These are phyloP conservation scores for Coronaproctus castanopsis DNA, from an alignment of 2,888 invertebrate genomes.

Conservation along the genomic window DNA sequence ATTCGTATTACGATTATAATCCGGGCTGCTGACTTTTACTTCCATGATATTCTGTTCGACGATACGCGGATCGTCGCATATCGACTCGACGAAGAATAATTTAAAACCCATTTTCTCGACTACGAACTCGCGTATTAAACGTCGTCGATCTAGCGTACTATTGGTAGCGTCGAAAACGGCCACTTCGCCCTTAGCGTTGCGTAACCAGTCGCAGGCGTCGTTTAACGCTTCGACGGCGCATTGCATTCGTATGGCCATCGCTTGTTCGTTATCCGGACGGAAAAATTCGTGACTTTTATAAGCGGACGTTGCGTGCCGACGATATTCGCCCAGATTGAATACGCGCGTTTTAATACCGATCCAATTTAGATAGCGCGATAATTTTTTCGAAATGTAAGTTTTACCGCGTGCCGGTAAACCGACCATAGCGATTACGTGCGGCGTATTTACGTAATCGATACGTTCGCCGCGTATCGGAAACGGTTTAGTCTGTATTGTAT, in stretches of 20 bases:
- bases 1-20: constrained; percentile 86
- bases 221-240: constrained; percentile 85
- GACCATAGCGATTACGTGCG: constrained; percentile 96
- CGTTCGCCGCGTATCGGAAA: constrained; percentile 75
- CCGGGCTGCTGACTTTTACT: constrained; percentile 95
- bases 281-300: constrained; percentile 96
- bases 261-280: constrained; percentile 80
- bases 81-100: constrained; percentile 91
- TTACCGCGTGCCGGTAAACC: constrained; percentile 96
- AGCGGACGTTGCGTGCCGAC: constrained; percentile 79
- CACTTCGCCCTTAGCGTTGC: constrained; percentile 75
- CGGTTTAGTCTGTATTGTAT: constrained; percentile 72
- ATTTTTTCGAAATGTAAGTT: constrained; percentile 96
- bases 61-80: constrained; percentile 88
- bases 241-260: constrained; percentile 83
- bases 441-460: constrained; percentile 76
- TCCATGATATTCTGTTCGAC: constrained; percentile 93
- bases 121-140: constrained; percentile 70
- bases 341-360: constrained; percentile 96
- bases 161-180: constrained; percentile 99
- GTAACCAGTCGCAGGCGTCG: constrained; percentile 79
- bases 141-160: constrained; percentile 74
- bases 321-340: constrained; percentile 96
- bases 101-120: constrained; percentile 81
- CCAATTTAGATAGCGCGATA: constrained; percentile 97